These are phyloP conservation scores for Cinara cedri DNA, from an alignment of 2,888 invertebrate species.

Conservation along the genomic window DNA sequence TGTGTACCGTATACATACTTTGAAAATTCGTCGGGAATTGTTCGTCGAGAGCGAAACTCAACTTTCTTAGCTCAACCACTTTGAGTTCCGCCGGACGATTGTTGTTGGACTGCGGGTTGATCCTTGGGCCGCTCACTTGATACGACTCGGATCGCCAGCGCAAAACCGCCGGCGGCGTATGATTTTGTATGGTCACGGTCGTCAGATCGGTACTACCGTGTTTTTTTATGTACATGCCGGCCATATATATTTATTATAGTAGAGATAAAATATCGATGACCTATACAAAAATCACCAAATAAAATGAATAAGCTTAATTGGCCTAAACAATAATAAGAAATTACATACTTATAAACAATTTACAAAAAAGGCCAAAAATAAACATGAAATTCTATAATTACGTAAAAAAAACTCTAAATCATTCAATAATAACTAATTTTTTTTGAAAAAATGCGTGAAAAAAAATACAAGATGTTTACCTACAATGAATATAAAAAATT, in stretches of 20 bases:
- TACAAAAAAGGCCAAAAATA: no score
- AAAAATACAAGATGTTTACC: no score
- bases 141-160: constrained; percentile 24
- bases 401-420: no score
- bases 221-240: constrained; percentile 9
- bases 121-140: neutral
- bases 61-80: neutral
- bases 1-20: neutral
- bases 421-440: no score
- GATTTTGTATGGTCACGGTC: neutral
- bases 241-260: neutral
- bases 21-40: neutral
- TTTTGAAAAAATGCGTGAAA: no score
- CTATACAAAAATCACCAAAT: no score
- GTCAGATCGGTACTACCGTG: neutral
- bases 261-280: no score
- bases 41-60: neutral
- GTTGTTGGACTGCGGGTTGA: neutral
- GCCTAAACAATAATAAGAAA: no score
- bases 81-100: neutral
- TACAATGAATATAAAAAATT: no score
- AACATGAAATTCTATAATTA: no score
- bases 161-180: neutral
- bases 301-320: no score
- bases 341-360: no score